phyloP scores from a whole-genome alignment of 1,140 invertebrate genomes.

The Temnothorax longispinosus region DNA sequence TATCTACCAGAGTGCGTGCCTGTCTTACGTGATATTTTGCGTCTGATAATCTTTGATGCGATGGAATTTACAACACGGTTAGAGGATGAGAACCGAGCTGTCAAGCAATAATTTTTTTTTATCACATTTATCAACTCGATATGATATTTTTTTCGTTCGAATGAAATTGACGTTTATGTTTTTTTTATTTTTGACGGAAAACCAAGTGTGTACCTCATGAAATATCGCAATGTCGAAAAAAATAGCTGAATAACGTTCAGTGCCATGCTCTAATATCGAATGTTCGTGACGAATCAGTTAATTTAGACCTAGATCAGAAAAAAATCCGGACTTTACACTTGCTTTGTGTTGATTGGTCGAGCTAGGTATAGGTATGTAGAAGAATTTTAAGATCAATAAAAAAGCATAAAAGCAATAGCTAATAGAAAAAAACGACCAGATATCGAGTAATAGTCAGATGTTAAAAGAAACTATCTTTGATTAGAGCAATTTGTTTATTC shows the following conservation, averaged over 20 bases:
- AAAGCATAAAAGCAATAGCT: no score
- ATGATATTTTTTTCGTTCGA: not conserved
- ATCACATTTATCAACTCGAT: not conserved
- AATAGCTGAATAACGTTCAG: conserved; percentile 4
- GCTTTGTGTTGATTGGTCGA: not conserved
- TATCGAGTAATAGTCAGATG: no score
- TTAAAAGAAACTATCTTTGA: no score
- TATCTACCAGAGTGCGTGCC: conserved; percentile 52
- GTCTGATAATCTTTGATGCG: conserved; percentile 70
- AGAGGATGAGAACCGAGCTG: conserved; percentile 5
- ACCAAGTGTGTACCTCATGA: not conserved
- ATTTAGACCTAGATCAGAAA: not conserved
- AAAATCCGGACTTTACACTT: conserved; percentile 14
- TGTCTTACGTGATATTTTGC: conserved; percentile 68
- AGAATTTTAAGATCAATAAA: conserved; percentile 37
- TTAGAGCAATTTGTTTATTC: no score
- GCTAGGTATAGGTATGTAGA: not conserved
- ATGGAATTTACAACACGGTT: conserved; percentile 63
- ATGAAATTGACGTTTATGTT: not conserved
- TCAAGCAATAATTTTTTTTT: not conserved
- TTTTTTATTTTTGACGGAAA: not conserved
- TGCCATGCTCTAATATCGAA: not conserved
- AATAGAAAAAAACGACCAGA: no score
- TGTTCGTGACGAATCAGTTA: not conserved
- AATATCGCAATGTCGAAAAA: not conserved